Evolutionary conservation across 2,888 invertebrate genomes (phyloP), one percentile per base, ranked within the genome.

Genomic region (Psococerastis gibbosa): DNA sequence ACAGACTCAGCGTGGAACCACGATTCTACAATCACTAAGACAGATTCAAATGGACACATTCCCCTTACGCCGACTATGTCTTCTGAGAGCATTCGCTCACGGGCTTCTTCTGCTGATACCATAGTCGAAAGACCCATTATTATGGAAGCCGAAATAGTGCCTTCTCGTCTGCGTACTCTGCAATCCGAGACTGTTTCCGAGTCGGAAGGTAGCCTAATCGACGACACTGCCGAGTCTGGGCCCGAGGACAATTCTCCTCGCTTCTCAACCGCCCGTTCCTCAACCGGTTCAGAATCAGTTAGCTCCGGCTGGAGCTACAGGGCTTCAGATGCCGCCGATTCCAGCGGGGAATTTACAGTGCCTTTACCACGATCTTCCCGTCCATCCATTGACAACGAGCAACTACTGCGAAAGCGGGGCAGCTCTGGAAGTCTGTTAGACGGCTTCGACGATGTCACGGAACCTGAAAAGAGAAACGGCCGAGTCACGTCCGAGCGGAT

Each of bases 1-100:
- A 48, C 49, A 2, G 44, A 44, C 20, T 41, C 46, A 31, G 43
- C 48, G 1, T 46, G 49, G 35, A 49, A 50, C n/a, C 51, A 51
- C 43, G 49, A 46, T 1, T 45, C 38, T 33, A 45, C 23, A 27
- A 27, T 18, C 32, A 20, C 45, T 35, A 22, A 42, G 18, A 18
- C 44, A 3, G 18, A 31, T 3, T 8, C 23, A 22, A 20, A 3
- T 44, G 15, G 13, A 33, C 32, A 41, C 17, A 13, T 6, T 16
- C 38, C 2, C 52, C 51, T 18, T 51, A 49, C 2, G 47, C 41
- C 32, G 35, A 45, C 9, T 44, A 43, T 4, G 18, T 20, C 11
- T 15, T 8, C 3, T 47, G 38, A 38, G 22, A 38, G 38, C 20
- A 13, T 38, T 5, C 6, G 38, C n/a, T 38, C 38, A n/a, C 17